Percentiles rank a stretch among this genome's conserved stretches.
Conservation (phyloP, 2,888 invertebrate genomes). For the Corythucha ciliata region DNA sequence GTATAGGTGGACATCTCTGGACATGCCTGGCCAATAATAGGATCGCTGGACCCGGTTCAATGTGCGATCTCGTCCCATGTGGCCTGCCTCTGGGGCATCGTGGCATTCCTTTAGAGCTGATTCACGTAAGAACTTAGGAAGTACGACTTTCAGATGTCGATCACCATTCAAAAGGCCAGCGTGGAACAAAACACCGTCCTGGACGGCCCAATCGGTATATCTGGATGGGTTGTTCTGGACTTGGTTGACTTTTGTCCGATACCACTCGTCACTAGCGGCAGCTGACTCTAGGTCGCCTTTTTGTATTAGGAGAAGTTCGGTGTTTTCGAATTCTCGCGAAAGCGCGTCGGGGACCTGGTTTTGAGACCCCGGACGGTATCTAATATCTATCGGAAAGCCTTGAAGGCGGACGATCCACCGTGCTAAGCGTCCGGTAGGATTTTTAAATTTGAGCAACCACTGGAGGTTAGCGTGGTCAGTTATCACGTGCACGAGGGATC, state of each 20-base stretch:
- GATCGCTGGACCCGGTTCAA: neutral
- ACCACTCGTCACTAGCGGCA: neutral
- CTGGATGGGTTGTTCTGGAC: neutral
- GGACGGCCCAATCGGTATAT: neutral
- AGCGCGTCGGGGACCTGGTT: neutral
- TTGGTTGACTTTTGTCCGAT: neutral
- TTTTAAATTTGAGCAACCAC: slow-evolving; percentile 32
- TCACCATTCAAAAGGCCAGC: neutral
- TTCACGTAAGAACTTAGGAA: neutral
- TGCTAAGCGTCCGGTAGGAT: slow-evolving; percentile 32
- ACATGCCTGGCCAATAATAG: slow-evolving; percentile 12
- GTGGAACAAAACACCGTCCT: neutral
- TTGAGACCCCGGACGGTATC: neutral
- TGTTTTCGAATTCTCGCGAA: neutral
- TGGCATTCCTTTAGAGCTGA: neutral
- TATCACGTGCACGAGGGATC: slow-evolving; percentile 31
- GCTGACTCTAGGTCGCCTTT: too few relatives aligned
- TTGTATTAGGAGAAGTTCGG: too few relatives aligned
- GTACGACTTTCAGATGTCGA: neutral
- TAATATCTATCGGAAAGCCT: neutral
- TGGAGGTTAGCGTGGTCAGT: slow-evolving; percentile 16
- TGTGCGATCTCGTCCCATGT: slow-evolving; percentile 3
- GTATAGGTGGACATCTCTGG: neutral
- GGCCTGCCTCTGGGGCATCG: slow-evolving; percentile 3
- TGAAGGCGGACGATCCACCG: slow-evolving; percentile 28